Base-by-base conservation (phyloP, 2,113 vertebrate species). In the Nettapus auritus region DNA sequence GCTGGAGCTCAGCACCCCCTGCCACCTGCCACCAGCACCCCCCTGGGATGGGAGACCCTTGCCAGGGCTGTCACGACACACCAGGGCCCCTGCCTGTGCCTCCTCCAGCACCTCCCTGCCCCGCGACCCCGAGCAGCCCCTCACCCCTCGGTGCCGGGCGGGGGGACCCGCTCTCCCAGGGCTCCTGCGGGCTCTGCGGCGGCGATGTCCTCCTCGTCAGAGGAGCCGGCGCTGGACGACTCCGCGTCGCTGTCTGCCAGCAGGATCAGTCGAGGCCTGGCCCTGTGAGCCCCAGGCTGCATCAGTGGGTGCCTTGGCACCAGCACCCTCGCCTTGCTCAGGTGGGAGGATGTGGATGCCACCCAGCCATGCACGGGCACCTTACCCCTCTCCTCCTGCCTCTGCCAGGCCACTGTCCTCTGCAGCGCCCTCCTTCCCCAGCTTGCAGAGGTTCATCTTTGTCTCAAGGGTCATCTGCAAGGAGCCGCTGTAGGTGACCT, bases 381-480 rank as follows among this genome's bases (percentile, higher is more conserved):
- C 94, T 97, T 77, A 99, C 98, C 98, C 86, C 52, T 97, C 94
- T 82, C 90, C 46, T 4, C 96, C 93, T 6, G 91, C 77, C 63
- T 98, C 98, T 3, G 82, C 44, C 1, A 52, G 96, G 57, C 98
- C 5, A 0, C 94, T 76, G 40, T 98, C 98, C 78, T 98, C 97
- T 13, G 70, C 93, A 68, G 38, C 31, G 4, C 68, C 96, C 38
- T 99, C 99, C 94, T 99, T 99, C 8, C 98, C 98, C 91, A 99
- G 97, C 87, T 98, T 99, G 92, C 98, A 98, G 94, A 99, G 95
- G 96, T 99, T 99, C 97, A 99, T 98, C 96, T 99, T 99, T 0
- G 99, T 99, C 97, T 99, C 98, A 9, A 99, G 98, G 0, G 98
- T 99, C 98, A 99, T 99, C 98, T 99, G 98, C 89, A 99, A 97